phyloP scores from a whole-genome alignment of 2,113 vertebrate genomes.

The Neomonachus schauinslandi region DNA sequence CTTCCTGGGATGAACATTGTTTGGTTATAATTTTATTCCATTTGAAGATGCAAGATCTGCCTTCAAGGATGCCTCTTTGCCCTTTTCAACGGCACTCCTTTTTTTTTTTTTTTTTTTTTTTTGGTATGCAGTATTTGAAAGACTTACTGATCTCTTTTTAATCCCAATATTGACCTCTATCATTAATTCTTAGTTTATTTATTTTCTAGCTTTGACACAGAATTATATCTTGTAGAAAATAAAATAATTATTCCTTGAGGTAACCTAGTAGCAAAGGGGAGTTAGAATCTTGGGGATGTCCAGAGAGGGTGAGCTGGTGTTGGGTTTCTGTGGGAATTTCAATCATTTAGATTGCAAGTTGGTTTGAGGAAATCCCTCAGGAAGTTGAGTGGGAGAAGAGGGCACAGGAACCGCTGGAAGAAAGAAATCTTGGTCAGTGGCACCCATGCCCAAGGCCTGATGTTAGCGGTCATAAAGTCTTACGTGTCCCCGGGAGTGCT shows the following conservation, averaged over 20 bases:
- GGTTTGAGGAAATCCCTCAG: neutral
- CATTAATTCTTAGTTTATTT: neutral
- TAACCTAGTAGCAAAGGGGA: neutral
- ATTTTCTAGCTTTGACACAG: neutral
- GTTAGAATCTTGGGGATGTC: neutral
- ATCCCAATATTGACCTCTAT: neutral
- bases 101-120: neutral
- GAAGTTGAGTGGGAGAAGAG: neutral
- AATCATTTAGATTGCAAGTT: neutral
- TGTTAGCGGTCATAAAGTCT: neutral
- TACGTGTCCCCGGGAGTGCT: neutral
- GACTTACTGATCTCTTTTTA: neutral
- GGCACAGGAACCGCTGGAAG: neutral
- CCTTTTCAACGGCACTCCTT: neutral
- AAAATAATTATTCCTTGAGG: neutral
- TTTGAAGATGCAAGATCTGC: neutral
- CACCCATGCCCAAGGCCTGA: accelerated
- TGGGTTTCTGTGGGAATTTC: neutral
- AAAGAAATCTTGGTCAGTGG: neutral
- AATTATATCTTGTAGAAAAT: slow-evolving; percentile 12
- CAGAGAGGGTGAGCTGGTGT: neutral
- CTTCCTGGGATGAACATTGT: neutral
- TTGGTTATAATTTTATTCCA: neutral
- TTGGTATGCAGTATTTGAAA: neutral
- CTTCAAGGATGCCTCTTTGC: neutral